Evolutionary conservation across 2,888 invertebrate species (phyloP).

Genomic region (Cerceris ruficornis): DNA sequence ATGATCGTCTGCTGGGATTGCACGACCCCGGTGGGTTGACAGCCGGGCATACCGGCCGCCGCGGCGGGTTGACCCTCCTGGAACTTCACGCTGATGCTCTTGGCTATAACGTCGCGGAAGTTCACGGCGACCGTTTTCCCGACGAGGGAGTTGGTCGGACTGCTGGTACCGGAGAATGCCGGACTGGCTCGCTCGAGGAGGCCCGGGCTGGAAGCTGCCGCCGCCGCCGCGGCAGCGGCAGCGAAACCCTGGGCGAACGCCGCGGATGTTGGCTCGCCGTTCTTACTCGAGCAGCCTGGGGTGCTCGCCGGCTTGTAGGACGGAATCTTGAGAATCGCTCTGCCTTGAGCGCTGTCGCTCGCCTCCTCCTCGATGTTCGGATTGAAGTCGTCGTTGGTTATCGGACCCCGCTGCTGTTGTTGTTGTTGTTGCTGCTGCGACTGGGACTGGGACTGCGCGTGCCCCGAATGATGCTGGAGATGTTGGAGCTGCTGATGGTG

Average conservation of each 20-base stretch:
- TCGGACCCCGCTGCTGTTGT: constrained; percentile 72
- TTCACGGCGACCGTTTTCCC: constrained; percentile 85
- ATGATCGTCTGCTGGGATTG: constrained; percentile 83
- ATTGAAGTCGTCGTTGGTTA: constrained; percentile 82
- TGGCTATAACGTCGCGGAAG: constrained; percentile 94
- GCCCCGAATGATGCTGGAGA: constrained; percentile 71
- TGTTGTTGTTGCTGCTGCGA: constrained; percentile 64
- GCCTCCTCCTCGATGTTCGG: constrained; percentile 80
- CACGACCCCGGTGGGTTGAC: constrained; percentile 81
- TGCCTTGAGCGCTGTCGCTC: constrained; percentile 80
- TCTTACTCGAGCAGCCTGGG: constrained; percentile 77
- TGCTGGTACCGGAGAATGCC: constrained; percentile 83
- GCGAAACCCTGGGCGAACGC: constrained; percentile 75
- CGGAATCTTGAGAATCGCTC: constrained; percentile 95
- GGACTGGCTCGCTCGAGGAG: constrained; percentile 82
- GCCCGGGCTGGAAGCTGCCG: constrained; percentile 80
- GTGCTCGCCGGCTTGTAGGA: constrained; percentile 89
- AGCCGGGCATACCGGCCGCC: constrained; percentile 79
- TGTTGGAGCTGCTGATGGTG: constrained; percentile 71
- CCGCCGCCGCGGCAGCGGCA: constrained; percentile 62
- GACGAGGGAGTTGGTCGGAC: constrained; percentile 80
- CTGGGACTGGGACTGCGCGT: constrained; percentile 71
- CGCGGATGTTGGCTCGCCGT: constrained; percentile 75
- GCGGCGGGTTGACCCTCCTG: constrained; percentile 83
- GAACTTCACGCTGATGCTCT: constrained; percentile 94